Base-by-base conservation (phyloP, 2,888 invertebrate genomes). In the Chrysopilus asiliformis region DNA sequence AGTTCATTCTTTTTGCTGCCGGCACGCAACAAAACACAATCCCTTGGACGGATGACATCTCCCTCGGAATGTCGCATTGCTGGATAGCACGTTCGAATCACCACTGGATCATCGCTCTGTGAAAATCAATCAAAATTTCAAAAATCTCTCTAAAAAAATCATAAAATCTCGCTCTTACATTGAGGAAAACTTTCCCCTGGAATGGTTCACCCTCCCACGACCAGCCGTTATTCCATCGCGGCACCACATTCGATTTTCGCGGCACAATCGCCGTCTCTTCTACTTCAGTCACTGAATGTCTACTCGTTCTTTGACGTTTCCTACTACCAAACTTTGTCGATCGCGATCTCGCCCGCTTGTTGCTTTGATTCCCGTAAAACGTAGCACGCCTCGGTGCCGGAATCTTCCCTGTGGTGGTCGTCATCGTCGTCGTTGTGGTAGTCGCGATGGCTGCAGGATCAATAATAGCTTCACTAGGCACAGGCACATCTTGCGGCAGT, bases 191-290 rank as follows among this genome's bases (percentile, higher is more conserved):
- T 68, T 80, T 80, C 45, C 81, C 78, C 53, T 85, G 72, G 56
- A 77, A 83, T 20, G 82, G 70, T 47, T 84, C 78, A 32, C 90
- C 90, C 54, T 83, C 81, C 85, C 89, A 91, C 44, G 72, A 74
- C 91, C 91, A 91, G 18, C 90, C 90, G 57, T 91, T 90, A 55
- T 84, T 86, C 86, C 86, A 89, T 50, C 73, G 74, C 25, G 78
- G 78, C 48, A 68, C 56, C n/a, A 58, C 56, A 47, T 57, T 58
- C 35, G 54, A 62, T 40, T 64, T 56, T 41, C 66, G 64, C 19
- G 65, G 59, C 51, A 62, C 66, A 12, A 64, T 64, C n/a, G n/a
- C n/a, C 39, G 68, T 67, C 44, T 57, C 55, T 40, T 60, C 58
- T 40, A 53, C 50, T 25, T 53, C 30, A 8, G 19, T 22, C 33